Conservation (phyloP, 2,797 vertebrate species). For the Hippopotamyrus pictus region DNA sequence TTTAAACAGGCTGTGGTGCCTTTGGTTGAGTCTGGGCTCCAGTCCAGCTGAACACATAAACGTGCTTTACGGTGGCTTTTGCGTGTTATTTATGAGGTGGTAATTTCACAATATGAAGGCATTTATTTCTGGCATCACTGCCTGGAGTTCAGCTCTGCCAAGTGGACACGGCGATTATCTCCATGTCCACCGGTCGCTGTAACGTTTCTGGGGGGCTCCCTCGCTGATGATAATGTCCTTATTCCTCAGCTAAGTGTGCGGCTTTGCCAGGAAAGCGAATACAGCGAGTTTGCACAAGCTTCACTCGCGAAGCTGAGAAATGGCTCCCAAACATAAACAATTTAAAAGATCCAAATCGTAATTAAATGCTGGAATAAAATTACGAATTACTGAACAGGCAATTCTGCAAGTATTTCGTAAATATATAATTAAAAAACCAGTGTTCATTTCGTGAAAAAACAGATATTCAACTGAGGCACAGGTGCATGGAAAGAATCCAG, state of each 20-base stretch:
- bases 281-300: constrained; percentile 7
- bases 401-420: not conserved
- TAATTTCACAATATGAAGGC: constrained; percentile 35
- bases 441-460: not conserved
- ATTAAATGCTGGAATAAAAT: not conserved
- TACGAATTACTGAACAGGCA: not conserved
- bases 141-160: constrained; percentile 17
- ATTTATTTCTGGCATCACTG: constrained; percentile 24
- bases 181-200: constrained; percentile 3
- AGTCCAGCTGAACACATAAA: constrained; percentile 26
- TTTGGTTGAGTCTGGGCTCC: constrained; percentile 19
- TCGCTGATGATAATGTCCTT: constrained; percentile 14
- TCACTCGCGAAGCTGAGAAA: constrained; percentile 5
- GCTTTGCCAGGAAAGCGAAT: constrained; percentile 6
- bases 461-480: not conserved
- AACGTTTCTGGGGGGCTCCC: constrained; percentile 16
- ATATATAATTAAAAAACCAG: not conserved
- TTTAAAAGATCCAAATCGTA: not conserved
- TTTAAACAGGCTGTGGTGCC: not conserved
- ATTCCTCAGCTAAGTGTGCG: not conserved
- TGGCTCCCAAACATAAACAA: not conserved
- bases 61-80: constrained; percentile 34
- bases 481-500: not conserved
- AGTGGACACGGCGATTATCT: constrained; percentile 29
- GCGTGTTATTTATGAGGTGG: constrained; percentile 47